Base-by-base conservation (phyloP, 2,888 invertebrate species). In the Caenorhabditis sp. region DNA sequence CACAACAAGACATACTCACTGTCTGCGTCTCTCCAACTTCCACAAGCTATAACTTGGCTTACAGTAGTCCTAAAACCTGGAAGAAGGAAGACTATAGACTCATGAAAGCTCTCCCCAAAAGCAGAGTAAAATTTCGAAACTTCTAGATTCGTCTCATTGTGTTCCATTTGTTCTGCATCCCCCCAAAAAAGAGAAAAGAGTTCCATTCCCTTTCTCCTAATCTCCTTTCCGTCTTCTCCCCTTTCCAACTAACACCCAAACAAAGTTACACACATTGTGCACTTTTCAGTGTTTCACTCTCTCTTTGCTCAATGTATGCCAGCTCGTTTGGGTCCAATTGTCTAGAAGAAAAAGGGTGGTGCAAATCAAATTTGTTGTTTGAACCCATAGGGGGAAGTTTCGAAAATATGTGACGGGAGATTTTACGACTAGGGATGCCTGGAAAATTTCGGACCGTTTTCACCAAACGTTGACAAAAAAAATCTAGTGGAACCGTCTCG, bases 191-290 rank as follows among this genome's bases (percentile, higher is more conserved):
- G 19, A 47, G n/a, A 38, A 35, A 49, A 31, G 47, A 22, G 49
- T 66, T 66, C 49, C 66, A 49, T 31, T 66, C 24, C 19, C 22
- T 35, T 14, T 51, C 14, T 35, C 49, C 64, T 66, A 49, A 49
- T 66, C 51, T 38, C 51, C 19, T 51, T 54, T 68, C 51, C 49
- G n/a, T n/a, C n/a, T 51, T 19, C 16, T 49, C 49, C 16, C n/a
- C 31, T 56, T 59, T 38, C 38, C 61, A n/a, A 47, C 47, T 19
- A 47, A 47, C 24, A n/a, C 24, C 28, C 47, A 74, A 74, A 74
- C 74, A 51, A 54, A 74, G 63, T 74, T 76, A 76, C 59, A 59
- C 54, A 51, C 3, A n/a, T 38, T 35, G 49, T 76, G 75, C 66
- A 66, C 69, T 69, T 76, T 75, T 66, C 35, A 35, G 31, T 31